Evolutionary conservation across 2,797 vertebrate species (phyloP), one percentile per base, ranked within the genome.

Genomic region (Ficedula albicollis): DNA sequence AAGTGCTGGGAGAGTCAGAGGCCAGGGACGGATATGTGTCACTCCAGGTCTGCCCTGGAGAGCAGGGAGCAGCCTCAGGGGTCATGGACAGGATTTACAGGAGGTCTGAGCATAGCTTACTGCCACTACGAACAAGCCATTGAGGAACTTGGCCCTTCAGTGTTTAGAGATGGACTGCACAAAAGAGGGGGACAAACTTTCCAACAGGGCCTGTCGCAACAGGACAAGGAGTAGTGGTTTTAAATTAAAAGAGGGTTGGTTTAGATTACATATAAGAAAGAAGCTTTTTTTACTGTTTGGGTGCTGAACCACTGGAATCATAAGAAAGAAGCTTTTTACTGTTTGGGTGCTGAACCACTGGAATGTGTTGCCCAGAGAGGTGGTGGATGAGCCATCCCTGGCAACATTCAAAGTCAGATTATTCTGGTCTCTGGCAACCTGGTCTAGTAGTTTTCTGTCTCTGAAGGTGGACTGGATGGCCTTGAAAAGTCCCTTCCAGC

Each of bases 241-340:
- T 39, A 56, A 70, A 32, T 7, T 27, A 26, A 38, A 58, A 64
- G 20, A 9, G 30, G 9, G 4, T 54, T 0, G 0, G 5, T 59
- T 84, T 34, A 2, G 7, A 66, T 32, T 25, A 32, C 3, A 3
- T 29, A 3, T 10, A 11, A 52, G 5, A 11, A 64, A 52, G 38
- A 48, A 46, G 9, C 5, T 72, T 46, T 72, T 46, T 66, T 66
- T 23, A 6, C 15, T 66, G 8, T 32, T 39, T 32, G 19, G 4
- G 11, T 48, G 30, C 59, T 78, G 52, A 78, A 21, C 18, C 30
- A 32, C 30, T 36, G 66, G 59, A 66, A 36, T 19, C n/a, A n/a
- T n/a, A n/a, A n/a, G n/a, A n/a, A n/a, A n/a, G n/a, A n/a, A n/a
- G n/a, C 5, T 72, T 46, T 66, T 66, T 23, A 6, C 15, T 66